These are phyloP conservation scores for Andrena camellia DNA, from an alignment of 2,888 invertebrate genomes.

Conservation along the genomic window DNA sequence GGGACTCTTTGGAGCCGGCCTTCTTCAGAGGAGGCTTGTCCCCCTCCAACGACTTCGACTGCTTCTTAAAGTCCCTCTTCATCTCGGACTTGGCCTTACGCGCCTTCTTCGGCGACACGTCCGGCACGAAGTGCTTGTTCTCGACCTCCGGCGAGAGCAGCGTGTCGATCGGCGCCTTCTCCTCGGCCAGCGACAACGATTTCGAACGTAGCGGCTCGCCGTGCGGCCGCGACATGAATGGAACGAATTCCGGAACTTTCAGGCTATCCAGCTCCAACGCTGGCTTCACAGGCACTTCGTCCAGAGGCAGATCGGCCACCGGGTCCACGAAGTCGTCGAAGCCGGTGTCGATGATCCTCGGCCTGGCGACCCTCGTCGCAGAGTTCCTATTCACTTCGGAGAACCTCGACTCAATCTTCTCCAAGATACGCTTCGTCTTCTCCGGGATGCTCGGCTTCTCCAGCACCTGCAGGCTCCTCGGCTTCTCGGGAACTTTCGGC, in stretches of 20 bases:
- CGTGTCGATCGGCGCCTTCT: constrained; percentile 84
- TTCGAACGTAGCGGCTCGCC: constrained; percentile 83
- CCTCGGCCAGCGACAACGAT: constrained; percentile 83
- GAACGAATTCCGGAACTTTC: constrained; percentile 83
- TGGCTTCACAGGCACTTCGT: constrained; percentile 83
- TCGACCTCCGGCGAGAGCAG: constrained; percentile 82
- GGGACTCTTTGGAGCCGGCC: constrained; percentile 78
- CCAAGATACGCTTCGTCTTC: constrained; percentile 83
- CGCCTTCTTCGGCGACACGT: constrained; percentile 81
- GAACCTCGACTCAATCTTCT: constrained; percentile 82
- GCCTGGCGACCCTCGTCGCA: constrained; percentile 76
- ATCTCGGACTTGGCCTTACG: constrained; percentile 79
- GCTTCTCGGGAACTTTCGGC: constrained; percentile 64
- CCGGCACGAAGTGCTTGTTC: constrained; percentile 81
- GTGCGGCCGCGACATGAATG: constrained; percentile 82
- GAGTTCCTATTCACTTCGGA: constrained; percentile 79
- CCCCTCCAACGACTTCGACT: constrained; percentile 83
- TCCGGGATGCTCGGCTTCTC: constrained; percentile 84
- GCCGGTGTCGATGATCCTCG: constrained; percentile 83
- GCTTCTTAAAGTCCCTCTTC: constrained; percentile 84
- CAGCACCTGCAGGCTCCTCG: constrained; percentile 70
- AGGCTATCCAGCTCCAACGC: constrained; percentile 82
- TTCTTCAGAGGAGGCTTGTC: constrained; percentile 83
- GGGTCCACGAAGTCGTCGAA: constrained; percentile 84
- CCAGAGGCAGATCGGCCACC: constrained; percentile 83